Evolutionary conservation across 2,888 invertebrate genomes (phyloP).

Genomic region (Eueremaeus valkanovi): DNA sequence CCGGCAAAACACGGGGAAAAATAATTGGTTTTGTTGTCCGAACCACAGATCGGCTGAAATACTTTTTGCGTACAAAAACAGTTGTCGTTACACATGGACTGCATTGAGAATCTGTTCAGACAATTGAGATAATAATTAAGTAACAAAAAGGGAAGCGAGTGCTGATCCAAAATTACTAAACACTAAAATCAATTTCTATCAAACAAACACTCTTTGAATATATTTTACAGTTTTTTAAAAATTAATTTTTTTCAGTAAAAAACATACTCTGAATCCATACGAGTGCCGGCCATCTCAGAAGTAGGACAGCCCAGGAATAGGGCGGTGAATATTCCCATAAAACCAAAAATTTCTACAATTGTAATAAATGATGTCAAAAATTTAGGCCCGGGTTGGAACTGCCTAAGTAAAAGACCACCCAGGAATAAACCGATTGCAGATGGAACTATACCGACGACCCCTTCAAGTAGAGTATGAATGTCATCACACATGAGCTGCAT

Average conservation of each 20-base stretch:
- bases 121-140: not conserved
- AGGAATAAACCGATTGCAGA: constrained; percentile 43
- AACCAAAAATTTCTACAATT: constrained; percentile 47
- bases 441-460: not conserved
- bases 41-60: constrained; percentile 45
- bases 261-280: not conserved
- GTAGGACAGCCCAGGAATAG: constrained; percentile 46
- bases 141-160: too few species aligned
- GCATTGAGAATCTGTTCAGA: constrained; percentile 14
- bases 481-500: too few species aligned
- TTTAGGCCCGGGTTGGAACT: constrained; percentile 50
- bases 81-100: not conserved
- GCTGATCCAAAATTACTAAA: too few species aligned
- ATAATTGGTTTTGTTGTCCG: constrained; percentile 55
- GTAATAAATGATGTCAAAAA: constrained; percentile 51
- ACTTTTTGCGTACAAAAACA: constrained; percentile 44
- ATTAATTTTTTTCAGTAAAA: too few species aligned
- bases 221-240: too few species aligned
- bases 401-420: constrained; percentile 49
- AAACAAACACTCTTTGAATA: too few species aligned
- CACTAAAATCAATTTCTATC: too few species aligned
- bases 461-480: too few species aligned
- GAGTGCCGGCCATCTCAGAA: not conserved
- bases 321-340: constrained; percentile 43
- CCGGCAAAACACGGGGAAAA: constrained; percentile 72